A percentile compares a stretch with the other conserved stretches of the same genome.
Evolutionary conservation across 2,113 vertebrate species (phyloP).

Genomic region (Cyphomyrus plagiostoma): DNA sequence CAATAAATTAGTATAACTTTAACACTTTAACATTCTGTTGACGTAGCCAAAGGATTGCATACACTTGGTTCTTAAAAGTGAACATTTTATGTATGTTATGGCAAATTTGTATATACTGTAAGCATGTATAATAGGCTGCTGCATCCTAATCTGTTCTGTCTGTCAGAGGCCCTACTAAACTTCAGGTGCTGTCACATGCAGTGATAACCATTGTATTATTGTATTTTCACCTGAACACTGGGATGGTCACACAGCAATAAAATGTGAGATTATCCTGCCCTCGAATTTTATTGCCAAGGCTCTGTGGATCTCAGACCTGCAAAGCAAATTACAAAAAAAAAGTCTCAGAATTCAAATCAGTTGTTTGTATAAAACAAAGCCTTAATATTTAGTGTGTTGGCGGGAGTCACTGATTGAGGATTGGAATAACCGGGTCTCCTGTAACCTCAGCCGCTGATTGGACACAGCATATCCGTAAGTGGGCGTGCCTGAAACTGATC

Average conservation of each 20-base stretch:
- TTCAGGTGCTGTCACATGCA: constrained; percentile 5
- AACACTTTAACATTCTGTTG: not conserved
- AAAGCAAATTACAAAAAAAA: not conserved
- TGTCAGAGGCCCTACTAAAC: not conserved
- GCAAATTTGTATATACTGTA: not conserved
- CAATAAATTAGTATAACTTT: not conserved
- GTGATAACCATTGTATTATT: not conserved
- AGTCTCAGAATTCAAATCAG: not conserved
- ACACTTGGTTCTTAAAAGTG: not conserved
- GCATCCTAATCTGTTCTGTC: not conserved
- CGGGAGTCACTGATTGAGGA: not conserved
- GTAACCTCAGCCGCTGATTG: not conserved
- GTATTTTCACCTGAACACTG: not conserved
- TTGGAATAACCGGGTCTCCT: not conserved
- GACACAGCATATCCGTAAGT: not conserved
- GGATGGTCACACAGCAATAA: not conserved
- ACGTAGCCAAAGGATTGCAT: not conserved
- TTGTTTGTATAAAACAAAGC: not conserved
- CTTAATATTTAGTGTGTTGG: not conserved
- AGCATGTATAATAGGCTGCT: not conserved
- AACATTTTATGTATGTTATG: not conserved
- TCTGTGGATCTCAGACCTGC: not conserved
- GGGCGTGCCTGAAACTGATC: not conserved
- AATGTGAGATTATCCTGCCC: not conserved
- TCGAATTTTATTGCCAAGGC: not conserved